A percentile compares a stretch with the other conserved stretches of the same genome.
phyloP scores from a whole-genome alignment of 2,888 invertebrate genomes.

The Adela reaumurella region DNA sequence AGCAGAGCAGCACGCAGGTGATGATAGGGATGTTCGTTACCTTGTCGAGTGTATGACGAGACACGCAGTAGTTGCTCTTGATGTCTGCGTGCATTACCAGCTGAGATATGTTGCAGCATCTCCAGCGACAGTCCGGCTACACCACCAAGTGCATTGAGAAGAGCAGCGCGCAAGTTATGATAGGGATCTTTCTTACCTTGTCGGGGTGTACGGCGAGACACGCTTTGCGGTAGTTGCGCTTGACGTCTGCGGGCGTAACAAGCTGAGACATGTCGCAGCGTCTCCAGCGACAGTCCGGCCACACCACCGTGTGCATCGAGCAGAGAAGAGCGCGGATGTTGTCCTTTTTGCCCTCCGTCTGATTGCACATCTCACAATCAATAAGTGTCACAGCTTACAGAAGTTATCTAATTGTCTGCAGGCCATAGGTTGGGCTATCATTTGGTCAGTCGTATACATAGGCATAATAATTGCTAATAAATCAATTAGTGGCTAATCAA shows the following conservation, averaged over 20 bases:
- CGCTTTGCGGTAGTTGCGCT: constrained; percentile 92
- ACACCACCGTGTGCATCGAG: constrained; percentile 88
- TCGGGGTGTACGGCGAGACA: constrained; percentile 98
- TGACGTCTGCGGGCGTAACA: constrained; percentile 89
- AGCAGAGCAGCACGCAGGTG: constrained; percentile 91
- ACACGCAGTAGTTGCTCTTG: no score
- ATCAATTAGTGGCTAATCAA: no score
- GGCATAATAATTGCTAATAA: no score
- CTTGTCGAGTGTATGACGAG: no score
- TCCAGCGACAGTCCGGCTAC: constrained; percentile 93
- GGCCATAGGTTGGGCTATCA: no score
- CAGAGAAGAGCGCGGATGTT: constrained; percentile 95
- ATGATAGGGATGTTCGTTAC: no score
- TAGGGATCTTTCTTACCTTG: no score
- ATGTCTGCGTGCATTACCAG: constrained; percentile 83
- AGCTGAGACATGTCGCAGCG: constrained; percentile 94
- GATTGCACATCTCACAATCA: no score
- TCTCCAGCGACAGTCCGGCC: constrained; percentile 92
- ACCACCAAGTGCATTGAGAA: constrained; percentile 91
- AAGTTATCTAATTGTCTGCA: no score
- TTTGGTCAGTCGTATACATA: no score
- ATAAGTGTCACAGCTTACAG: no score
- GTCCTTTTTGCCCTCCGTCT: constrained; percentile 94
- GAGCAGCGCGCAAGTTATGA: constrained; percentile 89
- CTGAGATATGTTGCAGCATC: constrained; percentile 90